These are phyloP conservation scores for Drosophila yooni DNA, from an alignment of 2,888 invertebrate species.

Conservation along the genomic window DNA sequence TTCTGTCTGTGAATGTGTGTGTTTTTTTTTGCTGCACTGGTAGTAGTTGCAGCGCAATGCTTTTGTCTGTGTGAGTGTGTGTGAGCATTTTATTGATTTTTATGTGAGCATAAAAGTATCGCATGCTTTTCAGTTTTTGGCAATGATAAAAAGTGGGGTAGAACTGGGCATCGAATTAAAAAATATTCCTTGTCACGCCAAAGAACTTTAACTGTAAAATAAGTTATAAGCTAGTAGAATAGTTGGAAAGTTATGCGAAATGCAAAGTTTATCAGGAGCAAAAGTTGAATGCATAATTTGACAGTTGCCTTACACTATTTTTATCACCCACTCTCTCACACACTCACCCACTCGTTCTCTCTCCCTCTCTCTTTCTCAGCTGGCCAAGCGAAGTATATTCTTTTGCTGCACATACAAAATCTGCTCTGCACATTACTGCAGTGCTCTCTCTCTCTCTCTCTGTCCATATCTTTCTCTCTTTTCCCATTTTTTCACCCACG, in stretches of 20 bases:
- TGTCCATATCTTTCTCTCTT: no score
- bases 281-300: constrained; percentile 47
- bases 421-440: constrained; percentile 24
- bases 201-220: constrained; percentile 24
- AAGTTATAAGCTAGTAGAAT: constrained; percentile 21
- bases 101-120: constrained; percentile 42
- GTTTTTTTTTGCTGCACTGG: constrained; percentile 43
- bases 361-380: constrained; percentile 3
- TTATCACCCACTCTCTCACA: constrained; percentile 13
- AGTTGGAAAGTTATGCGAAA: constrained; percentile 23
- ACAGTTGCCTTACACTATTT: constrained; percentile 33
- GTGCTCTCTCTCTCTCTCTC: neutral
- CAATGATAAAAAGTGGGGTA: constrained; percentile 40
- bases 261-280: constrained; percentile 27
- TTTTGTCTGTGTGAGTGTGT: constrained; percentile 11
- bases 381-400: constrained; percentile 34
- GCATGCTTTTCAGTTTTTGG: constrained; percentile 50
- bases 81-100: constrained; percentile 68
- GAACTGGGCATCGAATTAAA: neutral
- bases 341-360: neutral
- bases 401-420: constrained; percentile 22
- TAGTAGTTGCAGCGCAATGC: constrained; percentile 38
- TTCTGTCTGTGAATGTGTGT: constrained; percentile 32
- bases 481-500: neutral
- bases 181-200: neutral